A percentile compares a stretch with the other conserved stretches of the same genome.
phyloP scores from a whole-genome alignment of 2,797 vertebrate species.

The Siniperca scherzeri region DNA sequence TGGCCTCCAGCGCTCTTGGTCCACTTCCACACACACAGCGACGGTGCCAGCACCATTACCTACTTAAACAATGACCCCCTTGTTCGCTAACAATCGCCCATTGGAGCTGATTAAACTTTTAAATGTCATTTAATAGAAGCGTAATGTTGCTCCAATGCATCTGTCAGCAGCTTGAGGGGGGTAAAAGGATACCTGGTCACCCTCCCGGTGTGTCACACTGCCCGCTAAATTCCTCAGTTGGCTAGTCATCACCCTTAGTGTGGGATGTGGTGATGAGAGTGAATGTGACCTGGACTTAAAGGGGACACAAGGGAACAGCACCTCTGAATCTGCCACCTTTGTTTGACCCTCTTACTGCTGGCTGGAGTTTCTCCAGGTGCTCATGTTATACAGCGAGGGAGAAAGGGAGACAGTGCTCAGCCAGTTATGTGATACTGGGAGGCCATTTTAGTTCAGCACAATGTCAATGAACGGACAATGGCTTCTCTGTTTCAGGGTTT shows the following conservation, averaged over 20 bases:
- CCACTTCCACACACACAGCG: constrained; percentile 34
- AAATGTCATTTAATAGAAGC: constrained; percentile 82
- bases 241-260: constrained; percentile 50
- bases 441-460: constrained; percentile 49
- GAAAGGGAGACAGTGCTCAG: background rate
- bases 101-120: constrained; percentile 84
- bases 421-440: background rate
- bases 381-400: constrained; percentile 26
- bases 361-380: constrained; percentile 35
- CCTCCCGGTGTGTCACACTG: constrained; percentile 55
- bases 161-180: constrained; percentile 68
- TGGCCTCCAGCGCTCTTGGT: constrained; percentile 54
- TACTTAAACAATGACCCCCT: constrained; percentile 75
- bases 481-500: constrained; percentile 44
- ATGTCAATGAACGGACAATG: constrained; percentile 60
- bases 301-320: constrained; percentile 38
- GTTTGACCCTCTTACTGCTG: constrained; percentile 28
- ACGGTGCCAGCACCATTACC: constrained; percentile 69
- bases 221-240: constrained; percentile 46
- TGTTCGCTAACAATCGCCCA: constrained; percentile 73
- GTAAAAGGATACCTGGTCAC: constrained; percentile 75
- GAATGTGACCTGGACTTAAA: constrained; percentile 60
- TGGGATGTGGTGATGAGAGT: constrained; percentile 53
- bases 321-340: constrained; percentile 46
- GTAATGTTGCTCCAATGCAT: constrained; percentile 71